These are phyloP conservation scores for Plecotus auritus DNA, from an alignment of 2,113 vertebrate species.

Conservation along the genomic window DNA sequence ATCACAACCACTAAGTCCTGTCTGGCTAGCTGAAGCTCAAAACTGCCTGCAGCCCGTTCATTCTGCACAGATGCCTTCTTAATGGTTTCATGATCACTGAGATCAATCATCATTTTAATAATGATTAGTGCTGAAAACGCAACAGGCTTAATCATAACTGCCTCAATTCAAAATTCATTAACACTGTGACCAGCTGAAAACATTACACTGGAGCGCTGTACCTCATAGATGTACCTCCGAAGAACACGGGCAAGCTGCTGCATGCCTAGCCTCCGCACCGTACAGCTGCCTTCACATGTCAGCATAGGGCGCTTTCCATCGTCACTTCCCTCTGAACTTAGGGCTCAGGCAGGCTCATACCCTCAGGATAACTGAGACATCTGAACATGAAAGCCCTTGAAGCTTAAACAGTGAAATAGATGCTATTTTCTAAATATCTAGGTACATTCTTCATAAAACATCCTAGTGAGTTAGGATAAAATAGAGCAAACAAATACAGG, in stretches of 20 bases:
- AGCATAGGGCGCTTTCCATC: not conserved
- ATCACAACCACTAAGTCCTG: not conserved
- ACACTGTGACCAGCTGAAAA: not conserved
- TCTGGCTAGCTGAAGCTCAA: not conserved
- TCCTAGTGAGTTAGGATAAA: conserved; percentile 38
- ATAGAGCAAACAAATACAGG: conserved; percentile 47
- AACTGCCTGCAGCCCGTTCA: not conserved
- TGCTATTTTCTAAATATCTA: conserved; percentile 53
- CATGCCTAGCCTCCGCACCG: not conserved
- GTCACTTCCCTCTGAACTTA: not conserved
- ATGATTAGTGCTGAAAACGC: conserved; percentile 41
- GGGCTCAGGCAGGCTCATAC: not conserved
- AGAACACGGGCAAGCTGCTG: not conserved
- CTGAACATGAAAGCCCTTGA: not conserved
- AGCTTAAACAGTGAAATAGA: conserved; percentile 1
- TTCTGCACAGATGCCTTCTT: conserved; percentile 16
- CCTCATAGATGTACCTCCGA: not conserved
- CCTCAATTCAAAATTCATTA: conserved; percentile 55
- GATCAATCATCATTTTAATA: conserved; percentile 50
- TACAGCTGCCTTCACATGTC: not conserved
- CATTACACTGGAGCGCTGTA: not conserved
- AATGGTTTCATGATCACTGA: conserved; percentile 47
- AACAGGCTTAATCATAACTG: conserved; percentile 44
- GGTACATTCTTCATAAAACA: conserved; percentile 48
- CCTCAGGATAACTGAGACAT: not conserved